Conservation (phyloP, 2,113 vertebrate genomes). For the Hemiscyllium ocellatum region DNA sequence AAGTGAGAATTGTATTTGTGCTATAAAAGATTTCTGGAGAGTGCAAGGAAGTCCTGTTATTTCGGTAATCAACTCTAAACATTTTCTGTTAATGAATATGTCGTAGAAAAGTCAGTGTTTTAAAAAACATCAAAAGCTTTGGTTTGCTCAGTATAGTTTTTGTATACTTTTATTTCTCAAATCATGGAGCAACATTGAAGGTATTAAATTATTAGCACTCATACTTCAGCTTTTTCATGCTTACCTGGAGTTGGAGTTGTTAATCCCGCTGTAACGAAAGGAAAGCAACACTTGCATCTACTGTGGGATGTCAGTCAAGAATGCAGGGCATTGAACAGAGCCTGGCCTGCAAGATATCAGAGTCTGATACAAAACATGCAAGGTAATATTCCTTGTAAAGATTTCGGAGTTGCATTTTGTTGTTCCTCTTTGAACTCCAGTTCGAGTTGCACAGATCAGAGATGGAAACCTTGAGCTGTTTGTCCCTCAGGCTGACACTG, state of each 20-base stretch:
- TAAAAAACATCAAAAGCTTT: not conserved
- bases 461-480: not conserved
- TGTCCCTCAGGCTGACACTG: not conserved
- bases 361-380: not conserved
- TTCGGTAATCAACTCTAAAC: not conserved
- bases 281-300: not conserved
- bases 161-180: too few species aligned
- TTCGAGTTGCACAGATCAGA: not conserved
- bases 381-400: not conserved
- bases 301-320: not conserved
- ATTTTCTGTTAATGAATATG: not conserved
- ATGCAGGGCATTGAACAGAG: not conserved
- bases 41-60: not conserved
- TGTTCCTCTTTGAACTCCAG: too few species aligned
- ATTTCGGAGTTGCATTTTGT: not conserved
- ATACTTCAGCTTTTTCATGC: not conserved
- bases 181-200: not conserved
- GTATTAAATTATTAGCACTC: not conserved
- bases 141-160: not conserved
- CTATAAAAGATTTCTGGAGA: not conserved
- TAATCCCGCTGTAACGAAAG: not conserved
- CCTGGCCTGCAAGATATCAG: not conserved
- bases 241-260: not conserved
- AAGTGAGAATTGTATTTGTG: not conserved
- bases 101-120: not conserved